A percentile compares a stretch with the other conserved stretches of the same genome.
Evolutionary conservation across 2,113 vertebrate species (phyloP).

Genomic region (Perca flavescens): DNA sequence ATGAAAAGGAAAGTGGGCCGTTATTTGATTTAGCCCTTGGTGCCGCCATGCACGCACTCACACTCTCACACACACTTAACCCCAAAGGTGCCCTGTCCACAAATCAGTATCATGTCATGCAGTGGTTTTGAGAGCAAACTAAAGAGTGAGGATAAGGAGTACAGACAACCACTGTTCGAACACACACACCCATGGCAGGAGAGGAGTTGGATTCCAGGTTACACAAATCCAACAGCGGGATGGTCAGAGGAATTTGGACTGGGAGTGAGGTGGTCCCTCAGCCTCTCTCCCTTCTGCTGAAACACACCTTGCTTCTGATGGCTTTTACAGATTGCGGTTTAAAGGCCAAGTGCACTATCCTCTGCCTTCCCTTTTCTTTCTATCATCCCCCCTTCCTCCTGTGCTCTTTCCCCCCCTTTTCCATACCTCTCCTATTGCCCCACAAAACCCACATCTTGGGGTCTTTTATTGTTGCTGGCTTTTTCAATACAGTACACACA

Average conservation of each 20-base stretch:
- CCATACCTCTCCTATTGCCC: slow-evolving; percentile 35
- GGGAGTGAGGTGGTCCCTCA: slow-evolving; percentile 48
- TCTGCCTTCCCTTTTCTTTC: slow-evolving; percentile 31
- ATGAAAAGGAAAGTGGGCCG: slow-evolving; percentile 54
- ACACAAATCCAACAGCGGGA: slow-evolving; percentile 48
- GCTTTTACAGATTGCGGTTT: slow-evolving; percentile 77
- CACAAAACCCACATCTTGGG: slow-evolving; percentile 52
- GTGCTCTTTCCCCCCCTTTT: slow-evolving; percentile 8
- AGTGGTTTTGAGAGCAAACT: slow-evolving; percentile 53
- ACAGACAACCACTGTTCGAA: slow-evolving; percentile 28
- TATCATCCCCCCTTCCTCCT: slow-evolving; percentile 7
- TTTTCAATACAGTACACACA: slow-evolving; percentile 29
- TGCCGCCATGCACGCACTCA: slow-evolving; percentile 44
- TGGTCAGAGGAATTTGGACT: slow-evolving; percentile 61
- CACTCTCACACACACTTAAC: slow-evolving; percentile 54
- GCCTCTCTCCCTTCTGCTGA: slow-evolving; percentile 41
- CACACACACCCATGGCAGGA: slow-evolving; percentile 34
- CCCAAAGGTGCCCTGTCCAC: slow-evolving; percentile 51
- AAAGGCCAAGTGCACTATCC: slow-evolving; percentile 60
- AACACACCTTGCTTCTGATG: slow-evolving; percentile 75
- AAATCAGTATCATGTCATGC: slow-evolving; percentile 54
- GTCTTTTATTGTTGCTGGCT: slow-evolving; percentile 34
- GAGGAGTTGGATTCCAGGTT: slow-evolving; percentile 57
- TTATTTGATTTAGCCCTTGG: slow-evolving; percentile 65
- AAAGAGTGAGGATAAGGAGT: slow-evolving; percentile 34